These are phyloP conservation scores for Linhomoeus sp. DNA, from an alignment of 2,888 invertebrate species.

Conservation along the genomic window DNA sequence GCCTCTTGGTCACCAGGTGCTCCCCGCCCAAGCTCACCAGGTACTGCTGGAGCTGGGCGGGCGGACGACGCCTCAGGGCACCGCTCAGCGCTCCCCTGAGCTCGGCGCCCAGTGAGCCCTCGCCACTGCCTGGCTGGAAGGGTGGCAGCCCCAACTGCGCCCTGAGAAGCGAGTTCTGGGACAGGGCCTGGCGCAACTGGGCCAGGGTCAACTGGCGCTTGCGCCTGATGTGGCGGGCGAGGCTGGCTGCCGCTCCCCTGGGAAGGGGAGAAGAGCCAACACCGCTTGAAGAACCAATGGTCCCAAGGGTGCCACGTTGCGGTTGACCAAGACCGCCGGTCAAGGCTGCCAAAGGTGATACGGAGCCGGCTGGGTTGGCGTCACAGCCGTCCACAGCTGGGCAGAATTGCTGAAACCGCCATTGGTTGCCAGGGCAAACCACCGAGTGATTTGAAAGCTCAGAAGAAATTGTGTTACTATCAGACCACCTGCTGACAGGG, in stretches of 20 bases:
- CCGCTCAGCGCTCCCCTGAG: not conserved
- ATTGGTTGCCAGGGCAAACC: no score
- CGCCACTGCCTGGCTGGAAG: no score
- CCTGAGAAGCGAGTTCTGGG: no score
- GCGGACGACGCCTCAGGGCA: not conserved
- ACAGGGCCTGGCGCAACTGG: not conserved
- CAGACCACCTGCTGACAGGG: constrained; percentile 21
- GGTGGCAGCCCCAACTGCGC: no score
- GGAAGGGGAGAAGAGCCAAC: no score
- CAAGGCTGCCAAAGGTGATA: not conserved
- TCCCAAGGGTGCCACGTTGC: no score
- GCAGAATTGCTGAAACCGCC: not conserved
- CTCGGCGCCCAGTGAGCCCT: not conserved
- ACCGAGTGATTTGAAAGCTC: no score
- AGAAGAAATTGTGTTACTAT: no score
- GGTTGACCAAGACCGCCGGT: no score
- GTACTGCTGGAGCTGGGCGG: constrained; percentile 16
- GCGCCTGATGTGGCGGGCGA: no score
- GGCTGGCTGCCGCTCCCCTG: no score
- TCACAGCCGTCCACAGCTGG: constrained; percentile 1
- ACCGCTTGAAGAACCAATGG: no score
- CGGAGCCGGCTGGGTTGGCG: not conserved
- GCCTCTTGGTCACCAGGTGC: constrained; percentile 18
- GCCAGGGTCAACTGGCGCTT: not conserved
- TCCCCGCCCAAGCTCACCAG: constrained; percentile 21